Evolutionary conservation across 2,113 vertebrate species (phyloP).

Genomic region (Charina bottae): DNA sequence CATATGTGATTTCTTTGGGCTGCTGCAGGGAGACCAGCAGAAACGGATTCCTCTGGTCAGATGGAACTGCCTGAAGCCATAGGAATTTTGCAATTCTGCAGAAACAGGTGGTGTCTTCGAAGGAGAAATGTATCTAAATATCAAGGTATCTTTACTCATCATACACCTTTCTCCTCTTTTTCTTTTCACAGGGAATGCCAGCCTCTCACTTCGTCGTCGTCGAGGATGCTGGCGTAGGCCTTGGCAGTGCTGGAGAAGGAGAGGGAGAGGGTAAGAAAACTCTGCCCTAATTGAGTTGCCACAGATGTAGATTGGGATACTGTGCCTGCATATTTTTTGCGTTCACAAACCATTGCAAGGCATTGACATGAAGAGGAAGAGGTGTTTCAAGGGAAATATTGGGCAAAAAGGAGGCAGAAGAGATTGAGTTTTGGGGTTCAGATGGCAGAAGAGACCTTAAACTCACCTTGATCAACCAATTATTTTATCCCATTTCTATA

Average conservation of each 20-base stretch:
- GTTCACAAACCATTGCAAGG: not conserved
- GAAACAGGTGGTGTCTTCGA: no score
- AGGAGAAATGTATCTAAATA: no score
- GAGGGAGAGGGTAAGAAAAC: not conserved
- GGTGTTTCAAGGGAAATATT: no score
- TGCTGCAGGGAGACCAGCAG: no score
- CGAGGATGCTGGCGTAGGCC: not conserved
- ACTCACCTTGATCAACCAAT: not conserved
- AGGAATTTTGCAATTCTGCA: no score
- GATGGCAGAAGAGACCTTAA: not conserved
- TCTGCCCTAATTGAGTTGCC: not conserved
- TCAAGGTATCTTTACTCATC: not conserved
- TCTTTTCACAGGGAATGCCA: not conserved
- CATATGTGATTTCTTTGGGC: no score
- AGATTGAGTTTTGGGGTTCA: no score
- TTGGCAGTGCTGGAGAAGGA: not conserved
- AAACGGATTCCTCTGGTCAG: no score
- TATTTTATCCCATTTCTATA: not conserved
- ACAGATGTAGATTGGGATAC: not conserved
- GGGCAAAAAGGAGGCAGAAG: no score
- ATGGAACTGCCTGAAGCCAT: no score
- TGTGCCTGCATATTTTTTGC: not conserved
- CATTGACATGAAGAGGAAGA: not conserved
- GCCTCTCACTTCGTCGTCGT: accelerated
- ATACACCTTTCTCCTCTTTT: not conserved